Evolutionary conservation across 2,888 invertebrate species (phyloP), one percentile per base, ranked within the genome.

Genomic region (Barypeithes pellucidus): DNA sequence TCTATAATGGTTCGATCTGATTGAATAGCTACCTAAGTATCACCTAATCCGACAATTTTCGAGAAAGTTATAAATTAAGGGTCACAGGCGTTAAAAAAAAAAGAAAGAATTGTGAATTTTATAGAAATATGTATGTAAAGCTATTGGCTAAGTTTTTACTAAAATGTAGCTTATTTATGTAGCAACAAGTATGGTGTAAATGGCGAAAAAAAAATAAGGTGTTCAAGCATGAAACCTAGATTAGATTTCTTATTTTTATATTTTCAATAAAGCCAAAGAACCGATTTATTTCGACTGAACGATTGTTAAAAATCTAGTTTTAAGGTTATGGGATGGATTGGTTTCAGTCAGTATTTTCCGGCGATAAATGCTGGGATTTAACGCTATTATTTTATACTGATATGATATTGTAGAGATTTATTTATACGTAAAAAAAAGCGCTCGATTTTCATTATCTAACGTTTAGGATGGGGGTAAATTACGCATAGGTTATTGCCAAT

Each of bases 221-320:
- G 11, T 57, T 33, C 33, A 57, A n/a, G 3, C 33, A 0, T 33
- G 33, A 16, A 33, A 57, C 33, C 33, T 33, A 16, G 29, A 57
- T 33, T 57, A 57, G 54, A 57, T 1, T 57, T 33, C 16, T 57
- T 57, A 33, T 57, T 57, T 57, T 33, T 18, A 57, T 18, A 47
- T 45, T 29, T 62, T 62, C 20, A 33, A 47, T 24, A 67, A 65
- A 41, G 16, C 67, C 67, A 67, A 67, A 67, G 67, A 57, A 50
- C 16, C 33, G 59, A 29, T 24, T 59, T 67, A 59, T 67, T 57
- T 67, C 14, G 59, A 67, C 59, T 67, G 57, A 63, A 62, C 18
- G 29, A 18, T 57, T 24, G 22, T 52, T 52, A 29, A n/a, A 29
- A 24, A 29, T 52, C 29, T 52, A 14, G 7, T 52, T 52, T 52